Evolutionary conservation across 2,113 vertebrate species (phyloP), one percentile per base, ranked within the genome.

Genomic region (Trematomus loennbergii): DNA sequence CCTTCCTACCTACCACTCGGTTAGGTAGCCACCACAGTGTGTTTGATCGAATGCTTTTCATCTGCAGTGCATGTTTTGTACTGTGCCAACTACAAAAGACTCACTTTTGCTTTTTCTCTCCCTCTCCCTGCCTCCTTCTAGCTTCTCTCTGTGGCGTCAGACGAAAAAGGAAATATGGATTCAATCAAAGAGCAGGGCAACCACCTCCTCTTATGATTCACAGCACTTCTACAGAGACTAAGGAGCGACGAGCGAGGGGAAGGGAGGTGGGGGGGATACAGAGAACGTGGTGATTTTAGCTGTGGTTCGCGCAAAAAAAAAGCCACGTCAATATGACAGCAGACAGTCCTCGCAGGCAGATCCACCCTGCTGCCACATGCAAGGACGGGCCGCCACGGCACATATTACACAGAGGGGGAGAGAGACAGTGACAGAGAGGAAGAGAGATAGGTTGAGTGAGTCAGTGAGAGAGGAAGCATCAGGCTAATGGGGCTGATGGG

Each of bases 41-140:
- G 82, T 93, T 93, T 94, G 94, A 96, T 95, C 86, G 87, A 92
- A 95, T 88, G 94, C 93, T 94, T 95, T 95, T 95, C 94, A 94
- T 95, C 92, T 89, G 94, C 91, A 90, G 88, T 91, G 89, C 90
- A 94, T 94, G 90, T 92, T 91, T 92, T 93, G 82, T 90, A 88
- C 90, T n/a, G 75, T 84, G 91, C 88, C 84, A 82, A 90, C 80
- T 87, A 93, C 92, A 95, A 94, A 96, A 89, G 79, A 82, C 84
- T 81, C 90, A 72, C 80, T 87, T 89, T 87, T 72, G 73, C 84
- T 79, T 91, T 88, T 82, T 76, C 85, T 88, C 79, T 75, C 61
- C 79, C 83, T 70, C 81, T 77, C 36, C 62, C 54, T 85, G 71
- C 63, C 70, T 81, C 69, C 52, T 72, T 82, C 69, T 36, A 60